Conservation (phyloP, 1,140 invertebrate genomes). For the Drosophila busckii region DNA sequence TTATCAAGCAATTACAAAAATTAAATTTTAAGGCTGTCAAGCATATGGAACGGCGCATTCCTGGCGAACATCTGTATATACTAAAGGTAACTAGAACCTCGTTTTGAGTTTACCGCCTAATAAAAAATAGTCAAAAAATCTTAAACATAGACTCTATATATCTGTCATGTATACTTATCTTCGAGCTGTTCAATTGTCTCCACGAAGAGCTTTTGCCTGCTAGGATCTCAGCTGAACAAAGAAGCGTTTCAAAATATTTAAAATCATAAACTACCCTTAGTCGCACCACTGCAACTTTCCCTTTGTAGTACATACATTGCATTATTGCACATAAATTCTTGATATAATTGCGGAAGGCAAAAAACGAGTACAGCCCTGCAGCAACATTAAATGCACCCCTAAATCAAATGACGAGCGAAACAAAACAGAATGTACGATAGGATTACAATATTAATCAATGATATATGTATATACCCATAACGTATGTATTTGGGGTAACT, state of each 20-base stretch:
- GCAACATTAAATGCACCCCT: conserved; percentile 5
- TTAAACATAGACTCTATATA: too few species aligned
- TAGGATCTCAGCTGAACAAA: too few species aligned
- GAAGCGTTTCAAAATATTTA: too few species aligned
- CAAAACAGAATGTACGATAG: conserved; percentile 17
- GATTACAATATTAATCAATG: conserved; percentile 56
- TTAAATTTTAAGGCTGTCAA: conserved; percentile 82
- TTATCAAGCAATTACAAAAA: conserved; percentile 82
- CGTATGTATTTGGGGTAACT: conserved; percentile 9
- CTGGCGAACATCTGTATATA: conserved; percentile 80
- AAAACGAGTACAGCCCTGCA: conserved; percentile 12
- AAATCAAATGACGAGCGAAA: neutral
- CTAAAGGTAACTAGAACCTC: conserved; percentile 75
- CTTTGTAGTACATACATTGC: too few species aligned
- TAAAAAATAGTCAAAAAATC: too few species aligned
- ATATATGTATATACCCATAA: conserved; percentile 41
- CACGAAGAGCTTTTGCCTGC: too few species aligned
- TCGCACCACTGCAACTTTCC: too few species aligned
- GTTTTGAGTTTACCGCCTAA: conserved; percentile 24
- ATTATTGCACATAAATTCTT: conserved; percentile 3
- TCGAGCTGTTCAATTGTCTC: too few species aligned
- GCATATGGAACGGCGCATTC: conserved; percentile 84
- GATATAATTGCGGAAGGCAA: neutral
- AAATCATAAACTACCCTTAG: too few species aligned
- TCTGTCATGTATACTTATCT: too few species aligned